Base-by-base conservation (phyloP, 2,113 vertebrate species). In the Rhadina sibilatrix region DNA sequence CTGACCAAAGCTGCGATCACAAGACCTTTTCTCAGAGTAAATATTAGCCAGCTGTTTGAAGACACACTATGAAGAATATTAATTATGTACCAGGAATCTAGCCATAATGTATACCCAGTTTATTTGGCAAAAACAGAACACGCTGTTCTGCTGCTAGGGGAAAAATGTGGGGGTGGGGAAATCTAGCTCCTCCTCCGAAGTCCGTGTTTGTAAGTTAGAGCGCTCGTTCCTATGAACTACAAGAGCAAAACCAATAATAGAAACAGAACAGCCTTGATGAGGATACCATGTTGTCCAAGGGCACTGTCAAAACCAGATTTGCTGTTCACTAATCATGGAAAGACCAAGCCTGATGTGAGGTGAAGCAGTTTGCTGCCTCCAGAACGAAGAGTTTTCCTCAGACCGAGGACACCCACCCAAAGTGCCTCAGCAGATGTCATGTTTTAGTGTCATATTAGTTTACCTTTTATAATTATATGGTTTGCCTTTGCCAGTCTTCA, bases 381-480 rank as follows among this genome's bases (percentile, higher is more conserved):
- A 3, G 49, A 85, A 27, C 30, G 3, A 20, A 19, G 42, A 1
- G 1, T 35, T 52, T 74, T 38, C 24, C 80, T 27, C 35, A 56
- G 56, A 19, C 6, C 0, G 0, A 30, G 42, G 8, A 4, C 37
- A 11, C 24, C 9, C n/a, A 11, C 24, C 9, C 28, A 15, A 11
- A 1, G 0, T 65, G 64, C 68, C 72, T 8, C 16, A 82, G 74
- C 64, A 74, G 54, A 92, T 65, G 38, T 38, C 19, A 8, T 33
- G 17, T 42, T 81, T 68, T 5, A 10, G 12, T 40, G 16, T 25
- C 14, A 25, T 27, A 31, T 2, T 15, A 20, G 11, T 80, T 59
- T 68, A 7, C 18, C 40, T 87, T 81, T 40, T 72, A 11, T 54
- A n/a, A 72, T 54, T 19, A 42, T 6, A 11, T 19, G 21, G 17